Evolutionary conservation across 64 coral and sea anemone genomes (phyloP).

Genomic region (Montipora sp.): DNA sequence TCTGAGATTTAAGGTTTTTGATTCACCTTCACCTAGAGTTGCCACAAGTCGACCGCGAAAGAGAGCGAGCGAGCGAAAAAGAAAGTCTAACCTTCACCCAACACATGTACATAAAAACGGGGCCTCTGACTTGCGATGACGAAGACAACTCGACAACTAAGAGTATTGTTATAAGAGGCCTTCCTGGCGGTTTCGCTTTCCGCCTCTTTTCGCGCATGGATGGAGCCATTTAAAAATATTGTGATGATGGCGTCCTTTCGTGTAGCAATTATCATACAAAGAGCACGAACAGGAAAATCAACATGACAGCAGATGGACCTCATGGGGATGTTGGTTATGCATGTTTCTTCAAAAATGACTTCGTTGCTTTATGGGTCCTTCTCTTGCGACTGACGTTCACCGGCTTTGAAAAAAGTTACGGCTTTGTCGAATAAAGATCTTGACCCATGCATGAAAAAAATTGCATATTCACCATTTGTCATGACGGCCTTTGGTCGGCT

Average conservation of each 20-base stretch:
- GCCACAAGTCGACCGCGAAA: too few relatives aligned
- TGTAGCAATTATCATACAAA: conserved; percentile 1
- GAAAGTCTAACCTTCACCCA: too few relatives aligned
- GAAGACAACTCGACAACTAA: too few relatives aligned
- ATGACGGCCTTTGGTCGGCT: not conserved
- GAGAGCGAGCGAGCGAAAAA: too few relatives aligned
- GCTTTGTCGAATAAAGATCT: not conserved
- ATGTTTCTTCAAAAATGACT: not conserved
- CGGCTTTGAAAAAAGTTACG: too few relatives aligned
- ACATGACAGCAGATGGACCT: not conserved
- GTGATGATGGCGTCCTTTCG: not conserved
- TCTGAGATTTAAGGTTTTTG: too few relatives aligned
- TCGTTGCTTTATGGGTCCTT: not conserved
- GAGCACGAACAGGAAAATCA: not conserved
- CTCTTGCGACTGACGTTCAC: too few relatives aligned
- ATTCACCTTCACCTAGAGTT: too few relatives aligned
- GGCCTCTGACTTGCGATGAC: too few relatives aligned
- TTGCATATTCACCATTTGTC: not conserved
- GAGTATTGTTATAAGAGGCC: too few relatives aligned
- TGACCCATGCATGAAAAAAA: not conserved
- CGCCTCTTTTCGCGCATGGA: not conserved
- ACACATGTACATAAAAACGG: too few relatives aligned
- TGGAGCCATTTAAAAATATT: conserved; percentile 44
- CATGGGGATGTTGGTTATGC: not conserved
- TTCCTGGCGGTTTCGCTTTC: not conserved